phyloP scores from a whole-genome alignment of 2,888 invertebrate species.

The Drosophila austrosaltans region DNA sequence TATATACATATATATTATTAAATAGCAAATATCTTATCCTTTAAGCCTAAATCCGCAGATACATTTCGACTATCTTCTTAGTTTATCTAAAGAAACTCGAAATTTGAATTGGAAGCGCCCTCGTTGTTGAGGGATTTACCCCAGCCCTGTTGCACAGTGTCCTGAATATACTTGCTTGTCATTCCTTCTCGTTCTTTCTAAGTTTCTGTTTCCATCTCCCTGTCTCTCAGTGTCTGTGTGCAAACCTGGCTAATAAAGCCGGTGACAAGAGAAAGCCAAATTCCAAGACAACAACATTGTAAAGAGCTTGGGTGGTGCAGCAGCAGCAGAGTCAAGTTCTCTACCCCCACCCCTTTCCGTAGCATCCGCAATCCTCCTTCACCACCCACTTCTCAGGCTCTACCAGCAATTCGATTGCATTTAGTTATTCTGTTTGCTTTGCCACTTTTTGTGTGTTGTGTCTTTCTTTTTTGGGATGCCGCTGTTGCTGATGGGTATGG shows the following conservation, averaged over 20 bases:
- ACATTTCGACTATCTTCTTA: too few species aligned
- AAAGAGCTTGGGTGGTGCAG: slow-evolving; percentile 55
- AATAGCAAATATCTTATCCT: too few species aligned
- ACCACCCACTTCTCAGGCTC: slow-evolving; percentile 1
- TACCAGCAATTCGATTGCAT: slow-evolving; percentile 45
- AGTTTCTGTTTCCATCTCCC: not conserved
- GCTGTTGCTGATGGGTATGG: slow-evolving; percentile 39
- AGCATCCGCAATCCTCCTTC: not conserved
- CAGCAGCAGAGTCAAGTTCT: not conserved
- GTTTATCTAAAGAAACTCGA: too few species aligned
- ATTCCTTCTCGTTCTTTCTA: not conserved
- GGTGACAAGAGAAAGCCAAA: slow-evolving; percentile 81
- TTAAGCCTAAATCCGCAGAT: too few species aligned
- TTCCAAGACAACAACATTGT: slow-evolving; percentile 79
- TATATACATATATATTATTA: too few species aligned
- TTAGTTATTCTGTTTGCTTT: slow-evolving; percentile 74
- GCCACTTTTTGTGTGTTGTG: slow-evolving; percentile 62
- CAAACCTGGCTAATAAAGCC: slow-evolving; percentile 77
- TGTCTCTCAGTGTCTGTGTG: slow-evolving; percentile 11
- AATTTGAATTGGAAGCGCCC: too few species aligned
- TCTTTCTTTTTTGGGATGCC: slow-evolving; percentile 77
- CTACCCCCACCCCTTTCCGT: not conserved
- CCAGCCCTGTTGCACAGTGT: not conserved
- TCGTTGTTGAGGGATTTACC: too few species aligned
- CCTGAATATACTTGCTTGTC: not conserved